A percentile compares a stretch with the other conserved stretches of the same genome.
Conservation (phyloP, 2,888 invertebrate genomes). For the Panorpa germanica region DNA sequence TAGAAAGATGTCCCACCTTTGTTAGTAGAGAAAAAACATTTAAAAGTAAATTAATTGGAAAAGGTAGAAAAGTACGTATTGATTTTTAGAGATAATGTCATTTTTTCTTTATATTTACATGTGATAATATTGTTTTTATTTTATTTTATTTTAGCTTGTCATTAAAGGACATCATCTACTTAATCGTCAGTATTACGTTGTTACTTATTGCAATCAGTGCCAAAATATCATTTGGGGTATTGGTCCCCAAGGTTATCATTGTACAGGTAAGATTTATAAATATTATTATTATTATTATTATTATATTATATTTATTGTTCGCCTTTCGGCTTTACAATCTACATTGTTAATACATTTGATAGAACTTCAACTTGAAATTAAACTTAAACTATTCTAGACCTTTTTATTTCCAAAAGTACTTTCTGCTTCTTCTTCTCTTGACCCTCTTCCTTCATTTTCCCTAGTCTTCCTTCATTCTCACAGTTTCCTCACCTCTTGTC, state of each 20-base stretch:
- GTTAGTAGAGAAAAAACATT: slow-evolving; percentile 70
- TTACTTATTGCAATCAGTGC: slow-evolving; percentile 87
- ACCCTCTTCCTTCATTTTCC: too few relatives aligned
- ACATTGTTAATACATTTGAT: too few relatives aligned
- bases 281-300: slow-evolving; percentile 11
- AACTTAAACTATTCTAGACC: too few relatives aligned
- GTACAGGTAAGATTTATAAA: slow-evolving; percentile 46
- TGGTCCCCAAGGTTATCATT: slow-evolving; percentile 92
- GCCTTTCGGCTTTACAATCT: too few relatives aligned
- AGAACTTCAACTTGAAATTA: too few relatives aligned
- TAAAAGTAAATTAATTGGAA: slow-evolving; percentile 45
- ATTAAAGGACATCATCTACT: slow-evolving; percentile 81
- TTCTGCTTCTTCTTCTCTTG: too few relatives aligned
- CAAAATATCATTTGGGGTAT: slow-evolving; percentile 85
- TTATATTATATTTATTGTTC: slow-evolving; percentile 4
- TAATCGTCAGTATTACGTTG: slow-evolving; percentile 72
- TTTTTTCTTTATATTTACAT: too few relatives aligned
- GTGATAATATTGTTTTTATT: slow-evolving; percentile 3
- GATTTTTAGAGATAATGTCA: too few relatives aligned
- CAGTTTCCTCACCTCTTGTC: too few relatives aligned
- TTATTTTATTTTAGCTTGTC: slow-evolving; percentile 34
- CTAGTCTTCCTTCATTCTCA: too few relatives aligned
- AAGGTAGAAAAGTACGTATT: slow-evolving; percentile 37
- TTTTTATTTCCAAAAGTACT: too few relatives aligned
- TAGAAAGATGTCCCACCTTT: slow-evolving; percentile 67